phyloP scores from a whole-genome alignment of 2,113 vertebrate species.

The Mormoops blainvillei region DNA sequence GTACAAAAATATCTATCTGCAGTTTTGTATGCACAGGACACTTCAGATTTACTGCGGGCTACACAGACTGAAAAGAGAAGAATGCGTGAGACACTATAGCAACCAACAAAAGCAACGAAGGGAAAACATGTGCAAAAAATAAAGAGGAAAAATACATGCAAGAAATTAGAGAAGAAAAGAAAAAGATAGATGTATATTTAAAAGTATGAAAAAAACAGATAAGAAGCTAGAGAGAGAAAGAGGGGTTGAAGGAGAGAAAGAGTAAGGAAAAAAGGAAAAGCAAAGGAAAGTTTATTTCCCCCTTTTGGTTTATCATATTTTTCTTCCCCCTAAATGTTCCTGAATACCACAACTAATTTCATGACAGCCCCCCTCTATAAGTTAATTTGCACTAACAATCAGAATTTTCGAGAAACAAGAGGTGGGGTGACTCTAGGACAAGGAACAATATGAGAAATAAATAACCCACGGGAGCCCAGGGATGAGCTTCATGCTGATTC shows the following conservation, averaged over 20 bases:
- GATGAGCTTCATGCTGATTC: background rate
- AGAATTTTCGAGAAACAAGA: background rate
- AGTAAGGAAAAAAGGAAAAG: background rate
- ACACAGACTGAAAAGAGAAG: background rate
- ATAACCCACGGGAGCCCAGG: background rate
- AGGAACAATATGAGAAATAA: background rate
- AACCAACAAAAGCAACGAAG: background rate
- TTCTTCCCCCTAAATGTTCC: background rate
- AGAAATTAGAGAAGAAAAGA: background rate
- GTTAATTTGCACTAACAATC: background rate
- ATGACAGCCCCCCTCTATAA: background rate
- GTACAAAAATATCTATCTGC: background rate
- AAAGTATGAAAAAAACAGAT: background rate
- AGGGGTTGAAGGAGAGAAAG: background rate
- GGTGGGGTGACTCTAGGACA: background rate
- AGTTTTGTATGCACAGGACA: background rate
- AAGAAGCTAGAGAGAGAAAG: background rate
- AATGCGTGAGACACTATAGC: background rate
- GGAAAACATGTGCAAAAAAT: background rate
- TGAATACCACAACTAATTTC: background rate
- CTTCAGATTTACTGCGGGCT: background rate
- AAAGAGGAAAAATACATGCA: background rate
- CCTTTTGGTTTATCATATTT: background rate
- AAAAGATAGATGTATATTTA: background rate
- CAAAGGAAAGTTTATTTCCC: background rate